phyloP scores from a whole-genome alignment of 2,888 invertebrate species.

The Watsonalla cultraria region DNA sequence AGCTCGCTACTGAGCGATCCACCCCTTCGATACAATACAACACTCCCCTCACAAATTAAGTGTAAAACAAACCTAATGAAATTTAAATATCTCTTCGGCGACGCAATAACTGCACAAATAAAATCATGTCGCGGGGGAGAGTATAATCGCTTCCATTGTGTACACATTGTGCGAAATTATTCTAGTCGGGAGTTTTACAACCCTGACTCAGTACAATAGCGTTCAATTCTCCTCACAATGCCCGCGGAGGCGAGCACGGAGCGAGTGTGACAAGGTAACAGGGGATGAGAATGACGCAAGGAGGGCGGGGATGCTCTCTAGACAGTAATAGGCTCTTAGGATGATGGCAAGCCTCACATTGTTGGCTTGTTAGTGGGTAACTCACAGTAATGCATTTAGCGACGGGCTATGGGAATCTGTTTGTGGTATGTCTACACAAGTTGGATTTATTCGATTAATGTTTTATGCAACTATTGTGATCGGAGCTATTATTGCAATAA shows the following conservation, averaged over 20 bases:
- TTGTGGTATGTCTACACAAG: constrained; percentile 20
- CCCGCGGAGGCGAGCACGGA: constrained; percentile 8
- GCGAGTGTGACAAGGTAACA: constrained; percentile 58
- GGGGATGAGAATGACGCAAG: constrained; percentile 43
- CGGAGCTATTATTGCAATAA: too few relatives aligned
- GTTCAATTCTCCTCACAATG: constrained; percentile 19
- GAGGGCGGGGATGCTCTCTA: constrained; percentile 64
- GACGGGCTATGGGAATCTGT: constrained; percentile 51
- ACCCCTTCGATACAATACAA: constrained; percentile 62
- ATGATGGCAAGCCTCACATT: constrained; percentile 72
- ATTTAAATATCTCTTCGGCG: constrained; percentile 76
- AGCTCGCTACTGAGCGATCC: constrained; percentile 60
- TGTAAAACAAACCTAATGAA: constrained; percentile 80
- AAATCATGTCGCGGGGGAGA: constrained; percentile 74
- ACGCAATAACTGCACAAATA: constrained; percentile 77
- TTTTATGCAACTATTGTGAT: too few relatives aligned
- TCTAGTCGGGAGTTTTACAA: constrained; percentile 46
- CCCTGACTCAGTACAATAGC: constrained; percentile 44
- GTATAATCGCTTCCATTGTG: constrained; percentile 72
- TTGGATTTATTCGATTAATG: too few relatives aligned
- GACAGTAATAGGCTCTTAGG: constrained; percentile 71
- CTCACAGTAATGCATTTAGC: constrained; percentile 61
- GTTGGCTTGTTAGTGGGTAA: constrained; percentile 73
- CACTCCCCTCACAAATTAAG: constrained; percentile 76
- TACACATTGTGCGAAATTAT: constrained; percentile 63